Percentiles rank a stretch among this genome's conserved stretches.
Evolutionary conservation across 2,797 vertebrate genomes (phyloP).

Genomic region (Triplophysa yarkandensis): DNA sequence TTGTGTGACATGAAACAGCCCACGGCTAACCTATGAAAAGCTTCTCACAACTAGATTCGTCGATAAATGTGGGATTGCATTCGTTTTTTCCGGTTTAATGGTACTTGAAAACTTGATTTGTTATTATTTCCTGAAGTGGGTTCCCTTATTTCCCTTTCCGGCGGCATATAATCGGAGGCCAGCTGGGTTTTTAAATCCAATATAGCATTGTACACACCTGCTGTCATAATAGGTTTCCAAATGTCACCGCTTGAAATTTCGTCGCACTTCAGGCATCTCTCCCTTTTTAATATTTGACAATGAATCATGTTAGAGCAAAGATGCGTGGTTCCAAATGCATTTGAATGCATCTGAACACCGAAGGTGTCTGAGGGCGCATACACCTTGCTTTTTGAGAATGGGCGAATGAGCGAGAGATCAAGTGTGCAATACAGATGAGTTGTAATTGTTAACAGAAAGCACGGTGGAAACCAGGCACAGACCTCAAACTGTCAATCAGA

Average conservation of each 20-base stretch:
- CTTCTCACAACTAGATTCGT: not conserved
- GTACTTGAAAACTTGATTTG: not conserved
- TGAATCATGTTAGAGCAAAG: constrained; percentile 12
- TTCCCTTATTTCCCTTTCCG: constrained; percentile 23
- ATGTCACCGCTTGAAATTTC: constrained; percentile 57
- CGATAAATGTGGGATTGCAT: not conserved
- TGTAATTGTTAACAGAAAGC: constrained; percentile 73
- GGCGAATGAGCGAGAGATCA: constrained; percentile 61
- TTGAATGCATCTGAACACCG: constrained; percentile 14
- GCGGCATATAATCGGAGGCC: constrained; percentile 43
- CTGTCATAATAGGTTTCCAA: constrained; percentile 52
- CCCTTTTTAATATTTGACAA: constrained; percentile 33
- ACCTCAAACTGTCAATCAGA: constrained; percentile 73
- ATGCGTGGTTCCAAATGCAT: constrained; percentile 8
- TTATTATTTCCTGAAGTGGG: constrained; percentile 13
- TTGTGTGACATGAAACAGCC: not conserved
- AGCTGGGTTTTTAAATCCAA: constrained; percentile 48
- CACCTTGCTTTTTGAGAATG: constrained; percentile 67
- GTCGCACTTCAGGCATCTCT: constrained; percentile 35
- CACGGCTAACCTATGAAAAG: not conserved
- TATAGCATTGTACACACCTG: constrained; percentile 47
- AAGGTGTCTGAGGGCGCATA: constrained; percentile 44
- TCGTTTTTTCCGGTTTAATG: not conserved
- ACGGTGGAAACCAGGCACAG: constrained; percentile 72
- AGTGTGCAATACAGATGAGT: constrained; percentile 61